phyloP scores from a whole-genome alignment of 2,888 invertebrate species.

The Acrocera orbiculus region DNA sequence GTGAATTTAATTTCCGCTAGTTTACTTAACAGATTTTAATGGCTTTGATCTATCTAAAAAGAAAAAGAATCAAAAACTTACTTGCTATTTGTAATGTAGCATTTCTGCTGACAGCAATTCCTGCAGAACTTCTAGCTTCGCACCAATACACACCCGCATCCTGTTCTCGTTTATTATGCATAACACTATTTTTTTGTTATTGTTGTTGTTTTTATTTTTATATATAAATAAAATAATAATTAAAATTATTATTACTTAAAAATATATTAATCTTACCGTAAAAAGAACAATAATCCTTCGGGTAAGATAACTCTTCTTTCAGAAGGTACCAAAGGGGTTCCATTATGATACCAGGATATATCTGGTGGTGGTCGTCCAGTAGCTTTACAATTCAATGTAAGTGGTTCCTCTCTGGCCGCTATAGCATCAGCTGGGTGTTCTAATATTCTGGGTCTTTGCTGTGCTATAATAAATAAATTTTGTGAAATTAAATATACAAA shows the following conservation, averaged over 20 bases:
- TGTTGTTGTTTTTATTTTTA: not conserved
- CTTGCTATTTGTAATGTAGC: slow-evolving; percentile 64
- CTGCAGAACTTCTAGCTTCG: slow-evolving; percentile 55
- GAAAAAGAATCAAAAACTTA: too few relatives aligned
- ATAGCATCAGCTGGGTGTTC: slow-evolving; percentile 20
- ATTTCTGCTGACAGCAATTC: slow-evolving; percentile 53
- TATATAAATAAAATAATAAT: not conserved
- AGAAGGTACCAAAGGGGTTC: slow-evolving; percentile 18
- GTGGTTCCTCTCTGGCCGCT: slow-evolving; percentile 19
- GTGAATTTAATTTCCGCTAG: too few relatives aligned
- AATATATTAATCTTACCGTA: too few relatives aligned
- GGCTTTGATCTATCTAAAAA: too few relatives aligned
- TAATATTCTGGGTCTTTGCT: slow-evolving; percentile 18
- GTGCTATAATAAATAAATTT: slow-evolving; percentile 16
- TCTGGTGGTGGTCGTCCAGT: slow-evolving; percentile 18
- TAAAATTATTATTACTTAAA: too few relatives aligned
- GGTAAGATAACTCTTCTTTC: slow-evolving; percentile 18
- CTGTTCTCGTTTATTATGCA: slow-evolving; percentile 58
- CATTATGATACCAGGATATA: slow-evolving; percentile 20
- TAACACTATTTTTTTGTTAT: slow-evolving; percentile 18
- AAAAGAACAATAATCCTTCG: slow-evolving; percentile 19
- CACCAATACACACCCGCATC: slow-evolving; percentile 69
- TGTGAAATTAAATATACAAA: too few relatives aligned
- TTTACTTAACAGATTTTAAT: too few relatives aligned
- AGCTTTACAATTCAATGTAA: slow-evolving; percentile 19